Percentiles rank a stretch among this genome's conserved stretches.
phyloP scores from a whole-genome alignment of 2,113 vertebrate species.

The Sylvilagus bachmani region DNA sequence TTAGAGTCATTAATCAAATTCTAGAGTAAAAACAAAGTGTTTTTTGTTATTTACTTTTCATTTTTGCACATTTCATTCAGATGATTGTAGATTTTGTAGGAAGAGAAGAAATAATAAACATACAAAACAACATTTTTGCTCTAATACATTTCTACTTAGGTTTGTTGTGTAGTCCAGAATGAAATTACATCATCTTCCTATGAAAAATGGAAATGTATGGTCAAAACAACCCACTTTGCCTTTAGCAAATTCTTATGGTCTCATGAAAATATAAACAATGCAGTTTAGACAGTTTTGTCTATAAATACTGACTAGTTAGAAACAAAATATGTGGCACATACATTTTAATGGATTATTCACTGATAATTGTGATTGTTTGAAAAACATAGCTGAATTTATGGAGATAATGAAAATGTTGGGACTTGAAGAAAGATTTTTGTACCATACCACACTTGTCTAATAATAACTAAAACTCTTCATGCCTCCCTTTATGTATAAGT shows the following conservation, averaged over 20 bases:
- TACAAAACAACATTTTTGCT: conserved; percentile 49
- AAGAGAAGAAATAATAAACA: conserved; percentile 60
- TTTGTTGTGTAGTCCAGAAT: conserved; percentile 49
- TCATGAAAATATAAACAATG: conserved; percentile 61
- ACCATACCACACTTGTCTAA: background rate
- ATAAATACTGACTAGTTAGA: conserved; percentile 72
- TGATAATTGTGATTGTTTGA: conserved; percentile 50
- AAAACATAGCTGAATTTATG: conserved; percentile 59
- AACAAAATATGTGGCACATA: conserved; percentile 63
- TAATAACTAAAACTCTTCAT: background rate
- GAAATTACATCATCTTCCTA: conserved; percentile 29
- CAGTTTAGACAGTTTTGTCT: conserved; percentile 61
- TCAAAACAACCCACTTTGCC: conserved; percentile 67
- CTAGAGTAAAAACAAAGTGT: conserved; percentile 34
- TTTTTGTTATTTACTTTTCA: conserved; percentile 48
- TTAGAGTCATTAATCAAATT: conserved; percentile 68
- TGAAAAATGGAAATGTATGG: conserved; percentile 60
- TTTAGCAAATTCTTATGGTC: conserved; percentile 61
- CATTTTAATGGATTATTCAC: conserved; percentile 63
- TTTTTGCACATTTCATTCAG: conserved; percentile 59
- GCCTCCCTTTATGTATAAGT: background rate
- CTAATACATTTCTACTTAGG: conserved; percentile 61
- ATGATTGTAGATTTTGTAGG: conserved; percentile 49
- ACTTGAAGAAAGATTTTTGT: conserved; percentile 27
- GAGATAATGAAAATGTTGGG: conserved; percentile 25